Percentiles rank a stretch among this genome's conserved stretches.
These are phyloP conservation scores for Lepus timidus DNA, from an alignment of 2,113 vertebrate genomes.

Conservation along the genomic window DNA sequence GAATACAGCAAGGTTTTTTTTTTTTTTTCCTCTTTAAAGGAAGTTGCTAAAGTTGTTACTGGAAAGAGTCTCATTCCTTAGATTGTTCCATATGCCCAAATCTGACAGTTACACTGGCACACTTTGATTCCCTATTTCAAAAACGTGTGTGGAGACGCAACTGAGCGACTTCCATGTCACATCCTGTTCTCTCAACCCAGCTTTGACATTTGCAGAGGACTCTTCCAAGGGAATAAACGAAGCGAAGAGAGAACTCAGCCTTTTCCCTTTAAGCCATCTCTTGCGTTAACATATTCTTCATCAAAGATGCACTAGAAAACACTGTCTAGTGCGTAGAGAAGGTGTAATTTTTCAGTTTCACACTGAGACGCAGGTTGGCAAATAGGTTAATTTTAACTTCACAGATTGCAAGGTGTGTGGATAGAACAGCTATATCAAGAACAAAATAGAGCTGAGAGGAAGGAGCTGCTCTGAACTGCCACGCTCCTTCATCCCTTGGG, in stretches of 20 bases:
- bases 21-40: slow-evolving; percentile 76
- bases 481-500: slow-evolving; percentile 83
- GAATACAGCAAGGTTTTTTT: slow-evolving; percentile 21
- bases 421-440: slow-evolving; percentile 74
- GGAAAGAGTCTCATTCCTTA: slow-evolving; percentile 87
- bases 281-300: slow-evolving; percentile 69
- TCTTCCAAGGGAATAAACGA: slow-evolving; percentile 71
- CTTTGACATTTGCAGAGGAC: slow-evolving; percentile 74
- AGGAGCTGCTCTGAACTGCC: slow-evolving; percentile 77
- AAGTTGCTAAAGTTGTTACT: slow-evolving; percentile 88
- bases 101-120: slow-evolving; percentile 83
- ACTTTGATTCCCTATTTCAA: slow-evolving; percentile 74
- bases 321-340: slow-evolving; percentile 81
- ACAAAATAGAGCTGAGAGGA: slow-evolving; percentile 82
- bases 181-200: slow-evolving; percentile 80
- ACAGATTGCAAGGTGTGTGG: slow-evolving; percentile 80
- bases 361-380: slow-evolving; percentile 79
- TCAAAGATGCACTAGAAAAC: slow-evolving; percentile 83
- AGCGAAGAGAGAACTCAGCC: slow-evolving; percentile 51
- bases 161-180: slow-evolving; percentile 66
- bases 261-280: slow-evolving; percentile 76
- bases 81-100: slow-evolving; percentile 85
- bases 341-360: slow-evolving; percentile 85
- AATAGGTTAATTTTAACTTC: slow-evolving; percentile 88
- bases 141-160: slow-evolving; percentile 76